Percentiles rank a stretch among this genome's conserved stretches.
These are phyloP conservation scores for Dryoscopus gambensis DNA, from an alignment of 2,113 vertebrate genomes.

Conservation along the genomic window DNA sequence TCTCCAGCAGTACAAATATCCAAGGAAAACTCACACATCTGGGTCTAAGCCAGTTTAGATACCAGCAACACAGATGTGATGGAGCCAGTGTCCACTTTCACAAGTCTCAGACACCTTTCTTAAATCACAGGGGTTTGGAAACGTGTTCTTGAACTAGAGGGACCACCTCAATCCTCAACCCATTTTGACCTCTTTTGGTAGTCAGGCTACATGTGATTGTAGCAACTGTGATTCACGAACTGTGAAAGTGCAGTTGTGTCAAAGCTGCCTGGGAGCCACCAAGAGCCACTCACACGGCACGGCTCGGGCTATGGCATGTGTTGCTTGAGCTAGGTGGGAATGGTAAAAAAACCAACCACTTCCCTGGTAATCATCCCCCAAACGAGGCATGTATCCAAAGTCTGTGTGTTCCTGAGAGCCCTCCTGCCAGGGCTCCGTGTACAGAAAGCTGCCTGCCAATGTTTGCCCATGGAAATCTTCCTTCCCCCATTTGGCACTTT, in stretches of 20 bases:
- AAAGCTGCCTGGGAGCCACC: background rate
- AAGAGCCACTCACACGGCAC: rapidly evolving
- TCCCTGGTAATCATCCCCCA: background rate
- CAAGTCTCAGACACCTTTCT: background rate
- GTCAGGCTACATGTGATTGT: background rate
- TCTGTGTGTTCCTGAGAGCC: rapidly evolving
- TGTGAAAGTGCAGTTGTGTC: background rate
- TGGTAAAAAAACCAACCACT: background rate
- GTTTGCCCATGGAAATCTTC: background rate
- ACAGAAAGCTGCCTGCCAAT: background rate
- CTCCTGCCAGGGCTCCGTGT: background rate
- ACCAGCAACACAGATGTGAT: background rate
- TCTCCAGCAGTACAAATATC: background rate
- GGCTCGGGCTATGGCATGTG: rapidly evolving
- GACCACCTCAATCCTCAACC: background rate
- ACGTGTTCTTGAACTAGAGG: rapidly evolving
- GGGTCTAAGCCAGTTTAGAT: background rate
- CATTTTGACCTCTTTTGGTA: background rate
- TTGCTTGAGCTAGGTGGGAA: rapidly evolving
- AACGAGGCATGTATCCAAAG: background rate
- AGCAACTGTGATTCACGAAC: too few species aligned
- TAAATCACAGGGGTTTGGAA: background rate
- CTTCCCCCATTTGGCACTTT: rapidly evolving
- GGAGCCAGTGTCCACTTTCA: background rate
- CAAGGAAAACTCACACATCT: background rate